Evolutionary conservation across 2,113 vertebrate genomes (phyloP), one percentile per base, ranked within the genome.

Genomic region (Trogon surrucura): DNA sequence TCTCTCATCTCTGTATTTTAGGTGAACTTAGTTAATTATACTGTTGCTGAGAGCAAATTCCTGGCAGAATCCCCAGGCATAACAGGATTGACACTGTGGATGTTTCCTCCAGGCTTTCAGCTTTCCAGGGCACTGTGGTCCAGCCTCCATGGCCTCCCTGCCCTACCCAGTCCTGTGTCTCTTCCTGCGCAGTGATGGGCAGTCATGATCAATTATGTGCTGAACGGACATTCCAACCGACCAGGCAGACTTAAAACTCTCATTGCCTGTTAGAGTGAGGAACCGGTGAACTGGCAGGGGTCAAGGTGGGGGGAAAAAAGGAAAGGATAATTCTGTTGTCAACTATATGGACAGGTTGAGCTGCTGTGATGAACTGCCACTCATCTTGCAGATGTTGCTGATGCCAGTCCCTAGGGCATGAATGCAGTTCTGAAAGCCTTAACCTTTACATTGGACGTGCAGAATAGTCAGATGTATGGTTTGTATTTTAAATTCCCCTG

Each of bases 1-100:
- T 77, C 32, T 83, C 56, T 56, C 92, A 70, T 15, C 75, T 34
- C 27, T 81, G 25, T 12, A n/a, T 27, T 73, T 65, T 56, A 54
- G 74, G 67, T 90, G 74, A 94, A 60, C 54, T 89, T 54, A 34
- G 70, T 72, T 70, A 87, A 91, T 92, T 81, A 34, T 26, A 26
- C 19, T 62, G 65, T 47, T 95, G 27, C 61, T 41, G 54, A 66
- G 48, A 72, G 38, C 0, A 0, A 92, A 87, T 54, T 11, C 23
- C 62, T 83, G 61, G 36, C 69, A 90, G 69, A 62, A 57, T 34
- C 89, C 54, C 57, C 51, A 47, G 50, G 61, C n/a, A 0, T n/a
- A 61, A 10, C 19, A 48, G 34, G 26, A 23, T 30, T 86, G 73
- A 29, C n/a, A 20, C 51, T 19, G 45, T 2, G 6, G 7, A 5